These are phyloP conservation scores for Pyrocoelia pectoralis DNA, from an alignment of 2,888 invertebrate species.

Conservation along the genomic window DNA sequence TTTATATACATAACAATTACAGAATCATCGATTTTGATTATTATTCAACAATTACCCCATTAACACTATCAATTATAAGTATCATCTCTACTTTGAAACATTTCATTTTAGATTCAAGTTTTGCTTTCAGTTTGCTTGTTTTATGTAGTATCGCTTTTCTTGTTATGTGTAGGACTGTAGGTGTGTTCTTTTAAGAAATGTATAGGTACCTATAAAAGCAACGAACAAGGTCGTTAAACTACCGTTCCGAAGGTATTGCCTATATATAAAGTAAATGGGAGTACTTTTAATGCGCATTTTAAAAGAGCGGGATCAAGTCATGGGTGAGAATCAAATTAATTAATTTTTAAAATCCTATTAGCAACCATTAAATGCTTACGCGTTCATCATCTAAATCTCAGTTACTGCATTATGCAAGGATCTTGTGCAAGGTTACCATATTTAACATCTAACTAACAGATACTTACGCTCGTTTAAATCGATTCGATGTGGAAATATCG, in stretches of 20 bases:
- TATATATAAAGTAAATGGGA: conserved; percentile 14
- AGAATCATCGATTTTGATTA: no score
- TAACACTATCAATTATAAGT: conserved; percentile 4
- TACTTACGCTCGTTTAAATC: no score
- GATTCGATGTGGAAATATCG: no score
- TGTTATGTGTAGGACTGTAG: conserved; percentile 22
- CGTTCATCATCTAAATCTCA: no score
- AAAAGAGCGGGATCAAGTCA: not conserved
- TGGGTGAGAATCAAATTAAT: no score
- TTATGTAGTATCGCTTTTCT: conserved; percentile 24
- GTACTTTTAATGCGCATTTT: conserved; percentile 8
- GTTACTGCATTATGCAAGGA: no score
- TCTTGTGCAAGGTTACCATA: no score
- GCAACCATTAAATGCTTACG: no score
- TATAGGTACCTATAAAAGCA: conserved; percentile 14
- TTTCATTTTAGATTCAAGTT: conserved; percentile 13
- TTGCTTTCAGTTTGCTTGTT: conserved; percentile 12
- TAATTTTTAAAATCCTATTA: no score
- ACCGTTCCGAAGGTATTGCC: conserved; percentile 13
- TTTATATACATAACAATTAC: no score
- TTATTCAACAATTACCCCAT: no score
- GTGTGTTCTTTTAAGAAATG: conserved; percentile 21
- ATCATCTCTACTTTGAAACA: not conserved
- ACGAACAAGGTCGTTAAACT: conserved; percentile 13
- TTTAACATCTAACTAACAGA: no score